Base-by-base conservation (phyloP, 1,140 invertebrate species). In the Drosophila kanapiae region DNA sequence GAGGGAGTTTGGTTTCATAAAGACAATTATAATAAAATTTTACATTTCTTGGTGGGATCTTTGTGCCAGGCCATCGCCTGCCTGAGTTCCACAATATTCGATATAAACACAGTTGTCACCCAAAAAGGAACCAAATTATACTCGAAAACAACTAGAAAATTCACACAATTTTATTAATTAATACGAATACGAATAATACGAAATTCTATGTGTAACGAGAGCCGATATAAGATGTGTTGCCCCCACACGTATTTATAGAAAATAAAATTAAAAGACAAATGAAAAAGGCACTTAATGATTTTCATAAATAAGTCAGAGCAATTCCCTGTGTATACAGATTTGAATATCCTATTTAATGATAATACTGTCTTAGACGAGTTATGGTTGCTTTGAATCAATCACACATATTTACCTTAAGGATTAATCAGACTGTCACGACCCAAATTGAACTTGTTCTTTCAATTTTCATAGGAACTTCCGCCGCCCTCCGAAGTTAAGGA, bases 371-470 rank as follows among this genome's bases (percentile, higher is more conserved):
- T 23, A 37, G 18, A 54, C 4, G 23, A 37, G 23, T 54, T 37
- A 14, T 10, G 13, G 9, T 14, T 23, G 14, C 11, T 37, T 27
- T 1, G 11, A 40, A 38, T 16, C 45, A 27, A 35, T 62, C 35
- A 61, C 40, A 62, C 4, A 11, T n/a, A 11, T 58, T 40, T 23
- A 33, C 33, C 13, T 5, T 13, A 35, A 68, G 27, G 27, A 35
- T 53, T 68, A 68, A 56, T 68, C 63, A 54, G 23, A 40, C 31
- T 18, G 62, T 33, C 38, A 40, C 31, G 47, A 54, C 31, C 38
- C 23, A 47, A 31, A 37, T 74, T 48, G 23, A 68, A 57, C 63
- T 57, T 71, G 68, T 51, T 59, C 14, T 75, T 74, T 54, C 40
- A 62, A 75, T 63, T 75, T 75, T 53, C 48, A 42, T 23, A 40